These are phyloP conservation scores for Cichlasoma orientale DNA, from an alignment of 2,797 vertebrate species.

Conservation along the genomic window DNA sequence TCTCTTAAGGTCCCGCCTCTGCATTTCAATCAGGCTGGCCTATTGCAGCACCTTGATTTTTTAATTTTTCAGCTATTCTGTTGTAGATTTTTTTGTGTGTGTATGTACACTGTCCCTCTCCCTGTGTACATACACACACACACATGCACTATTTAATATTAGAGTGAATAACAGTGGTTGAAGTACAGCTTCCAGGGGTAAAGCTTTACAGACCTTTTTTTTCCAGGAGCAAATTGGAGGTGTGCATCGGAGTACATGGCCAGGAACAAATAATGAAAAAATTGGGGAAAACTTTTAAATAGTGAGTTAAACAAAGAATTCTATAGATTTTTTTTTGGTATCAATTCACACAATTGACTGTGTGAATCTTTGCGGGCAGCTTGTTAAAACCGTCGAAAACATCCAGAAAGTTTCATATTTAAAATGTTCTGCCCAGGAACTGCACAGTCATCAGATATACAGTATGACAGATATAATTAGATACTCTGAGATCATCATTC, in stretches of 20 bases:
- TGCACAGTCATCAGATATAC: conserved; percentile 10
- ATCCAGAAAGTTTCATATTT: background rate
- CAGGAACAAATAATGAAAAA: background rate
- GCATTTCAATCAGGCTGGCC: too few relatives aligned
- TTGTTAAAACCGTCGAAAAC: background rate
- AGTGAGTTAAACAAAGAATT: background rate
- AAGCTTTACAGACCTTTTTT: background rate
- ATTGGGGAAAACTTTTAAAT: background rate
- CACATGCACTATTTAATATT: too few relatives aligned
- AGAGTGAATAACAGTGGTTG: too few relatives aligned
- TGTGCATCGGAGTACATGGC: background rate
- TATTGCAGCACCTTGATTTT: too few relatives aligned
- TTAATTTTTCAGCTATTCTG: too few relatives aligned
- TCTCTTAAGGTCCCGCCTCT: too few relatives aligned
- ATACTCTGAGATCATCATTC: conserved; percentile 36
- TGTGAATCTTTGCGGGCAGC: background rate
- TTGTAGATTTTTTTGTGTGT: background rate
- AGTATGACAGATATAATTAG: conserved; percentile 7
- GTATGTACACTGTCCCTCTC: too few relatives aligned
- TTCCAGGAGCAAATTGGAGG: too few relatives aligned
- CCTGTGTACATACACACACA: too few relatives aligned
- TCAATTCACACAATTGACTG: background rate
- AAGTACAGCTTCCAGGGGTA: too few relatives aligned
- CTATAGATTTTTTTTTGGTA: background rate
- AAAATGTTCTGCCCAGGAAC: conserved; percentile 10